phyloP scores from a whole-genome alignment of 2,113 vertebrate genomes.

The Eclectus roratus region DNA sequence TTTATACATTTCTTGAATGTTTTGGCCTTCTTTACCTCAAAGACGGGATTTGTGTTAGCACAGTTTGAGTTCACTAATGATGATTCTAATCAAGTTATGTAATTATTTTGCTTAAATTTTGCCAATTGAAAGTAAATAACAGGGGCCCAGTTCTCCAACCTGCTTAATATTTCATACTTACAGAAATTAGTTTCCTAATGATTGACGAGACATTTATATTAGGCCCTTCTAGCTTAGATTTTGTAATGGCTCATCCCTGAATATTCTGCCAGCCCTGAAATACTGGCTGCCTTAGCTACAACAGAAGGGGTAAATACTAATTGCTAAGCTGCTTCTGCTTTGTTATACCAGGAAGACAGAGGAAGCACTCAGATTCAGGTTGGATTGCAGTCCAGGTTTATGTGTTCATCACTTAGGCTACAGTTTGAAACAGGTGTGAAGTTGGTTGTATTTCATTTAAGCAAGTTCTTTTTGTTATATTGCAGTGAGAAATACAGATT shows the following conservation, averaged over 20 bases:
- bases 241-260: not conserved
- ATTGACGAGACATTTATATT: not conserved
- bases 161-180: not conserved
- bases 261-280: not conserved
- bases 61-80: not conserved
- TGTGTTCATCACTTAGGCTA: not conserved
- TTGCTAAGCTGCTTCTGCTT: not conserved
- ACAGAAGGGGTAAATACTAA: not conserved
- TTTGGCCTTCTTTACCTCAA: not conserved
- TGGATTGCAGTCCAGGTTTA: not conserved
- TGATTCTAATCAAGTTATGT: not conserved
- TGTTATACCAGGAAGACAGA: not conserved
- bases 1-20: not conserved
- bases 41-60: not conserved
- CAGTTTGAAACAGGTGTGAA: not conserved
- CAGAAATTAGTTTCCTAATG: not conserved
- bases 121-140: not conserved
- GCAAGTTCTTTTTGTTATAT: not conserved
- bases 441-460: not conserved
- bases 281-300: not conserved
- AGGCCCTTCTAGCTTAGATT: not conserved
- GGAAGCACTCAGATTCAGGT: accelerated
- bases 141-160: not conserved
- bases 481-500: not conserved
- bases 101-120: not conserved